These are phyloP conservation scores for Steinernema hermaphroditum DNA, from an alignment of 2,888 invertebrate genomes.

Conservation along the genomic window DNA sequence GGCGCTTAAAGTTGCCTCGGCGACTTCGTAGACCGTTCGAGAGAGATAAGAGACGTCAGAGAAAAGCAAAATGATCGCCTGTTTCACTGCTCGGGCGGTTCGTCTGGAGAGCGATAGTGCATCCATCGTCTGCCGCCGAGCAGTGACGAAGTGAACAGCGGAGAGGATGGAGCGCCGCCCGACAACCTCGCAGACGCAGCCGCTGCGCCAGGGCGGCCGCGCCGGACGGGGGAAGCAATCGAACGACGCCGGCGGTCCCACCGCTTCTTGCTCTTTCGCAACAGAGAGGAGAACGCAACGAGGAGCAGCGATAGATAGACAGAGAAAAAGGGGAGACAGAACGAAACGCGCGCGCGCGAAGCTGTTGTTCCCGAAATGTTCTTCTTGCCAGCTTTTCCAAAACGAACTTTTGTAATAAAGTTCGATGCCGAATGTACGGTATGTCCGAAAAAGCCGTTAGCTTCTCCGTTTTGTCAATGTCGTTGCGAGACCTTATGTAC, in stretches of 20 bases:
- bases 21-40: background rate
- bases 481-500: constrained; percentile 12
- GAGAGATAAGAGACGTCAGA: constrained; percentile 24
- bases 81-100: constrained; percentile 7
- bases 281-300: constrained; percentile 18
- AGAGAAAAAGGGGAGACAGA: constrained; percentile 9
- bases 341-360: constrained; percentile 29
- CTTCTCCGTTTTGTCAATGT: background rate
- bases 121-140: constrained; percentile 8
- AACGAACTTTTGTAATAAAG: background rate
- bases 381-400: background rate
- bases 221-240: constrained; percentile 18
- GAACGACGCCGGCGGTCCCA: constrained; percentile 26
- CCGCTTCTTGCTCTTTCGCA: constrained; percentile 29
- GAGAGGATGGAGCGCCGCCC: constrained; percentile 1
- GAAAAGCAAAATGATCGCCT: constrained; percentile 22
- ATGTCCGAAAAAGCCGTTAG: background rate
- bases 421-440: background rate
- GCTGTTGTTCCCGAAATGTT: constrained; percentile 26
- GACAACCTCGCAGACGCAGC: constrained; percentile 21
- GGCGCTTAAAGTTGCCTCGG: background rate
- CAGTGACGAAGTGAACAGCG: constrained; percentile 28
- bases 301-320: constrained; percentile 14
- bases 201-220: constrained; percentile 8
- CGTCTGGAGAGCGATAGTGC: constrained; percentile 28